Base-by-base conservation (phyloP, 37 sponge, comb jelly and placozoan genomes). In the Diacarnus erythraeanus region DNA sequence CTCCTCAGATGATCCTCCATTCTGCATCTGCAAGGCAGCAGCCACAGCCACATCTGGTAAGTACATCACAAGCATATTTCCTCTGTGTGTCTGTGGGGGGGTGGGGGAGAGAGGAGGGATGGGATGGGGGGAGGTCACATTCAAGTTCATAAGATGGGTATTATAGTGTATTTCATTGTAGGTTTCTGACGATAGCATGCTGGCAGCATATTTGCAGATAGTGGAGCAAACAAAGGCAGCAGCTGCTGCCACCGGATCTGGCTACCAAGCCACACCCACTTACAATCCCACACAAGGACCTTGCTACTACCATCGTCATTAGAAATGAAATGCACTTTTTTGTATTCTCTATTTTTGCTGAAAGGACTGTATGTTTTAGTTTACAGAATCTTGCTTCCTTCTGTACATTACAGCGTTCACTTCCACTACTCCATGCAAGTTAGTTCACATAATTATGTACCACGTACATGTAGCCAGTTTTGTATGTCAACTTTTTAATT, bases 191-290 rank as follows among this genome's bases (percentile, higher is more conserved):
- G 88, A 87, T 42, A 29, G 34, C 27, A 71, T 77, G 77, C 27
- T 87, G 54, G 88, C 88, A 31, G 69, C 65, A 42, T 87, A 81
- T 57, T 64, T 87, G 30, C 82, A 81, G 38, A 30, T 33, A 0
- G 0, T 77, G 84, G 84, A 84, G 71, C 84, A 84, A 61, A 27
- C 66, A 22, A 83, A 83, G 30, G 69, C 75, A 36, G 9, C 41
- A 10, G 23, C 69, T 38, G 37, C 42, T n/a, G 29, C 71, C 29
- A 65, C 39, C 26, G 6, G 0, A 20, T 2, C 64, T 54, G 27
- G 61, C 42, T 10, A 17, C 26, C 42, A 38, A 21, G n/a, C 65
- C 64, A 23, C 60, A 38, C 64, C 38, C 64, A 30, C 33, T 29
- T 30, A 18, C 23, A 21, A 20, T 51, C 54, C 44, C 44, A 6